Evolutionary conservation across 1,140 invertebrate species (phyloP).

Genomic region (Nymphalis io): DNA sequence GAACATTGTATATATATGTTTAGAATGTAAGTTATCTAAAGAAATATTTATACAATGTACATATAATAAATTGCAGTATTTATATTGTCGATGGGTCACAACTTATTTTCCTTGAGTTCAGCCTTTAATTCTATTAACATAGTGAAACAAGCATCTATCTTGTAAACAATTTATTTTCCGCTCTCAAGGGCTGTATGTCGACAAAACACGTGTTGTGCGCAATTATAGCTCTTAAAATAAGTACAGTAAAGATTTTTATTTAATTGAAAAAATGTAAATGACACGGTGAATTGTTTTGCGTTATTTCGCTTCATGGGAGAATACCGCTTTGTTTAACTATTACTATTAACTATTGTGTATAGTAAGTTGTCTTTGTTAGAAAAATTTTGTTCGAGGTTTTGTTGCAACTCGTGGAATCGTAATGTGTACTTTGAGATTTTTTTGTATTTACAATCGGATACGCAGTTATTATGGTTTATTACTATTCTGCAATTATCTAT

Average conservation of each 20-base stretch:
- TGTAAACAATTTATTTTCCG: no score
- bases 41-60: no score
- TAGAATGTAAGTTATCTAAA: no score
- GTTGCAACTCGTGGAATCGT: constrained; percentile 16
- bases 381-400: constrained; percentile 10
- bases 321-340: constrained; percentile 36
- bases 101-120: no score
- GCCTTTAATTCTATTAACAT: no score
- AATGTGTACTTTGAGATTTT: constrained; percentile 13
- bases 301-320: constrained; percentile 38
- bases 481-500: not conserved
- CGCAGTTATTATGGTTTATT: not conserved
- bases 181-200: not conserved
- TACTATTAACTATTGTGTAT: constrained; percentile 43
- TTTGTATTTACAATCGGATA: not conserved
- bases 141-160: no score
- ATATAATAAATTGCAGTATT: no score
- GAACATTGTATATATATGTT: no score
- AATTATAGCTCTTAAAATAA: constrained; percentile 20
- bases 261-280: constrained; percentile 22
- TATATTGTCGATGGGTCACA: no score
- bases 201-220: not conserved
- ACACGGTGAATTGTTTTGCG: constrained; percentile 28
- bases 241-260: constrained; percentile 4
- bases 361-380: constrained; percentile 31